A percentile compares a stretch with the other conserved stretches of the same genome.
These are phyloP conservation scores for Heliopora coerulea DNA, from an alignment of 92 coral and sea anemone genomes.

Conservation along the genomic window DNA sequence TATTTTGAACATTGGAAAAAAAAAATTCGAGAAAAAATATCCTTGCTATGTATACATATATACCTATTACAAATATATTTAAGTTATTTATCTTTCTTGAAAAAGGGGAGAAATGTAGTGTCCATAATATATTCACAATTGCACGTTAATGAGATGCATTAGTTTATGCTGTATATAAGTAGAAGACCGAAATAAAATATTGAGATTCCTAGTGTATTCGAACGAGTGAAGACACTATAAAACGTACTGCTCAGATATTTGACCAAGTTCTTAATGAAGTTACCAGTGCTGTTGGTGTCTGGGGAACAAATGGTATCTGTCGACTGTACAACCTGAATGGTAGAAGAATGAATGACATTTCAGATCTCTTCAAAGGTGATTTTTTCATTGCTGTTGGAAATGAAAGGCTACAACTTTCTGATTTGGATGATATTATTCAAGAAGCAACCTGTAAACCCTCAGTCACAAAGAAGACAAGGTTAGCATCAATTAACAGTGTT, in stretches of 20 bases:
- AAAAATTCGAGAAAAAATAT: no score
- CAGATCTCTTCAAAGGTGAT: slow-evolving; percentile 68
- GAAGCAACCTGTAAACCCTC: slow-evolving; percentile 16
- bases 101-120: no score
- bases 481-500: slow-evolving; percentile 49
- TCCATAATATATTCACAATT: no score
- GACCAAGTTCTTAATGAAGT: slow-evolving; percentile 89
- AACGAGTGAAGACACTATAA: no score
- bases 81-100: no score
- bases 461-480: slow-evolving; percentile 40
- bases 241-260: slow-evolving; percentile 81
- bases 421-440: slow-evolving; percentile 64
- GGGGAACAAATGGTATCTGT: slow-evolving; percentile 75
- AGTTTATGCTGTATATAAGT: no score
- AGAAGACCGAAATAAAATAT: no score
- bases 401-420: slow-evolving; percentile 76
- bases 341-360: slow-evolving; percentile 62
- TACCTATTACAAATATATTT: no score
- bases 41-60: no score
- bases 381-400: slow-evolving; percentile 96
- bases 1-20: no score
- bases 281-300: slow-evolving; percentile 64
- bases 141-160: no score
- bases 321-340: slow-evolving; percentile 75
- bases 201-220: no score